Conservation (phyloP, 2,888 invertebrate genomes). For the Pseudococcus jackbeardsleyi region DNA sequence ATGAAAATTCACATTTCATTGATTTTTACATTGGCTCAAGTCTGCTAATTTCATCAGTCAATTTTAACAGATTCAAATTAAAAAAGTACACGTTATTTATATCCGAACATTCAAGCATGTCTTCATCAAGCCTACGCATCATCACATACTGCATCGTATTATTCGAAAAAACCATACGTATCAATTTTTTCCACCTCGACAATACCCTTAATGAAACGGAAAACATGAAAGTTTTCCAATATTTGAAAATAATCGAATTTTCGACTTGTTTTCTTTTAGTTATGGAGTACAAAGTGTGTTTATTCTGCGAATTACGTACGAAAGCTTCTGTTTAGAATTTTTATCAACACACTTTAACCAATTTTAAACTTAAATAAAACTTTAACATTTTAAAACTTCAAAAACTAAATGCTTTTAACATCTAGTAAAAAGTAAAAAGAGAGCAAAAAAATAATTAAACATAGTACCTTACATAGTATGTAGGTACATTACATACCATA, state of each 20-base stretch:
- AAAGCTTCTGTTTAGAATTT: slow-evolving; percentile 58
- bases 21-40: no score
- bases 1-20: no score
- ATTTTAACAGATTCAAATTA: no score
- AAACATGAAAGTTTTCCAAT: slow-evolving; percentile 56
- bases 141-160: not conserved
- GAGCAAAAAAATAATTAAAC: slow-evolving; percentile 37
- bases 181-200: not conserved
- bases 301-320: slow-evolving; percentile 58
- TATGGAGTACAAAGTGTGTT: slow-evolving; percentile 56
- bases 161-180: not conserved
- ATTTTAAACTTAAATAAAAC: slow-evolving; percentile 60
- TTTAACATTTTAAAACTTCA: slow-evolving; percentile 47
- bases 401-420: slow-evolving; percentile 35
- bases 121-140: not conserved
- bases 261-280: slow-evolving; percentile 59
- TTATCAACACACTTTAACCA: slow-evolving; percentile 47
- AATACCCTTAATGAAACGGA: slow-evolving; percentile 31
- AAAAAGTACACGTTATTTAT: not conserved
- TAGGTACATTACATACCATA: slow-evolving; percentile 4
- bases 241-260: slow-evolving; percentile 60
- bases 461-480: slow-evolving; percentile 8
- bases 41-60: no score
- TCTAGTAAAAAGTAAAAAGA: not conserved
- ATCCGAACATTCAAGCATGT: not conserved